Evolutionary conservation across 2,888 invertebrate species (phyloP).

Genomic region (Priocnemis perturbator): DNA sequence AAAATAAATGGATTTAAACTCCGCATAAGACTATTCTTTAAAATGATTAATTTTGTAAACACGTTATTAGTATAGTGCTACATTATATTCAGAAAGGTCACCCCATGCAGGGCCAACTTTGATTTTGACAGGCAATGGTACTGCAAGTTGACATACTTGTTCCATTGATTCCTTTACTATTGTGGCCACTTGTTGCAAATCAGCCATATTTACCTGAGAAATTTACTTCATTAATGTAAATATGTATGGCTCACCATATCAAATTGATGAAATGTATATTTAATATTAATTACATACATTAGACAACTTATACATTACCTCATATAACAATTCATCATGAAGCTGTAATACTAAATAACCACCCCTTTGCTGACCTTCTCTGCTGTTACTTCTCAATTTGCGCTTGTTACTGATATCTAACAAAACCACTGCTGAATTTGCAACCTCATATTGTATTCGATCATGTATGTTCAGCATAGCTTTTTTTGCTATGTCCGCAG

Average conservation of each 20-base stretch:
- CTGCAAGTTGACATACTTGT: constrained; percentile 81
- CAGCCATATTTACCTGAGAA: constrained; percentile 79
- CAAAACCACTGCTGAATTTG: constrained; percentile 56
- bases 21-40: too few species aligned
- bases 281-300: not conserved
- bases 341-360: constrained; percentile 90
- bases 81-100: constrained; percentile 71
- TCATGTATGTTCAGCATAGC: constrained; percentile 90
- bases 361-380: constrained; percentile 60
- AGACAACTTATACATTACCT: constrained; percentile 75
- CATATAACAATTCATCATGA: constrained; percentile 97
- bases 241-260: too few species aligned
- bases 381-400: constrained; percentile 59
- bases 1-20: too few species aligned
- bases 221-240: not conserved
- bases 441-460: constrained; percentile 76
- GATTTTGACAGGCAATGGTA: constrained; percentile 92
- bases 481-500: constrained; percentile 95
- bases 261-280: too few species aligned
- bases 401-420: constrained; percentile 52
- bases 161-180: constrained; percentile 90
- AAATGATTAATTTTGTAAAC: too few species aligned
- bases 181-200: constrained; percentile 78
- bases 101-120: constrained; percentile 92
- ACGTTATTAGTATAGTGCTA: constrained; percentile 11